Conservation (phyloP, 1,140 invertebrate species). For the Piezodorus guildinii region DNA sequence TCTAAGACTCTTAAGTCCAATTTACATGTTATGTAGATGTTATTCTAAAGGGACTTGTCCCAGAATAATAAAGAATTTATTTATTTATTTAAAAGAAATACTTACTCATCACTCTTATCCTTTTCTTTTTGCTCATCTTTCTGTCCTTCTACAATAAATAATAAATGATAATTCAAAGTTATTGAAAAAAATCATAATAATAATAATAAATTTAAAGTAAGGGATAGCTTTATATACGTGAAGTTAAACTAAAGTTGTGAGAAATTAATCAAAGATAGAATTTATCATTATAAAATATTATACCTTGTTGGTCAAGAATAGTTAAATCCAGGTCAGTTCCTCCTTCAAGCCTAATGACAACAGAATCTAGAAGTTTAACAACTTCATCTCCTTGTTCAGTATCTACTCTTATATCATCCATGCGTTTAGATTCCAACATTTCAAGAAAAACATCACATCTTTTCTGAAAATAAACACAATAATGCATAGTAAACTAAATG, state of each 20-base stretch:
- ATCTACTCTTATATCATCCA: conserved; percentile 75
- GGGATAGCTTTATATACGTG: no score
- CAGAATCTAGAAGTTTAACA: conserved; percentile 83
- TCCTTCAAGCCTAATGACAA: conserved; percentile 93
- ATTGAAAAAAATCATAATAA: no score
- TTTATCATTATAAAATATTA: not conserved
- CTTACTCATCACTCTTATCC: conserved; percentile 8
- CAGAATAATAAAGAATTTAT: no score
- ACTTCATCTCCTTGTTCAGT: conserved; percentile 76
- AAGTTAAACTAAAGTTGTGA: no score
- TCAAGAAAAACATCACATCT: conserved; percentile 85
- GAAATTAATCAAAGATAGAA: no score
- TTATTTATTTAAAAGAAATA: no score
- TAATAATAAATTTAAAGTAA: no score
- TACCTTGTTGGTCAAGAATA: conserved; percentile 48
- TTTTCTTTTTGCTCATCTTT: conserved; percentile 9
- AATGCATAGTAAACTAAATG: no score
- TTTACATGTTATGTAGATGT: no score
- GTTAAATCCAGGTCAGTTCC: conserved; percentile 90
- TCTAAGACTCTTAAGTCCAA: no score
- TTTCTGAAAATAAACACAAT: conserved; percentile 48
- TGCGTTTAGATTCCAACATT: conserved; percentile 56
- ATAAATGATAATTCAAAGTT: conserved; percentile 3
- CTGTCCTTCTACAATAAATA: conserved; percentile 25
- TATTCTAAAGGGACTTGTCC: no score